Percentiles rank a stretch among this genome's conserved stretches.
Evolutionary conservation across 2,888 invertebrate genomes (phyloP).

Genomic region (Hyppa rectilinea): DNA sequence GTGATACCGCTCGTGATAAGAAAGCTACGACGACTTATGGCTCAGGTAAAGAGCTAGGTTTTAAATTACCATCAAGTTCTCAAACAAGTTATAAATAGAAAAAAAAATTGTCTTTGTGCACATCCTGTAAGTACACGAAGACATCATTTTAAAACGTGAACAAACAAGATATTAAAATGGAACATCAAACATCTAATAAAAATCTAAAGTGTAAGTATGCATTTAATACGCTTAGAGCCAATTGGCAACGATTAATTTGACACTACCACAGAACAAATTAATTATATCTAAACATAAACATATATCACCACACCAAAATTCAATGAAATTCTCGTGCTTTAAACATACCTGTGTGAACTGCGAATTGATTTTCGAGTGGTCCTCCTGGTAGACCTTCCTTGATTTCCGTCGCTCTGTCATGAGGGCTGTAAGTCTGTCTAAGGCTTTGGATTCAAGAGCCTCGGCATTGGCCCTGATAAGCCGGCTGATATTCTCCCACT

Average conservation of each 20-base stretch:
- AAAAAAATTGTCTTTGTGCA: too few species aligned
- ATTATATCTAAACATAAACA: background rate
- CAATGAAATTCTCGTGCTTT: background rate
- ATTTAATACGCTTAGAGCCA: background rate
- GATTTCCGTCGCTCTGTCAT: constrained; percentile 97
- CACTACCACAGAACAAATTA: background rate
- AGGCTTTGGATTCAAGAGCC: constrained; percentile 94
- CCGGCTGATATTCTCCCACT: constrained; percentile 96
- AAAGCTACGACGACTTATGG: constrained; percentile 52
- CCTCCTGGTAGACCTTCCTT: constrained; percentile 96
- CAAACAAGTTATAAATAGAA: constrained; percentile 1
- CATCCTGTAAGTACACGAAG: background rate
- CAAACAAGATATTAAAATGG: background rate
- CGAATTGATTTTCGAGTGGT: constrained; percentile 95
- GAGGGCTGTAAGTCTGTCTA: constrained; percentile 95
- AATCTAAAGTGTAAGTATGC: background rate
- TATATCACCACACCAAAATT: background rate
- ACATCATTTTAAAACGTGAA: background rate
- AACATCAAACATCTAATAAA: background rate
- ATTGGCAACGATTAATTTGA: background rate
- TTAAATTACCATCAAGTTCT: constrained; percentile 11
- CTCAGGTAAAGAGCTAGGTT: constrained; percentile 40
- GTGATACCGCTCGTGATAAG: constrained; percentile 76
- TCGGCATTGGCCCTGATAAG: constrained; percentile 96
- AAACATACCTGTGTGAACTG: constrained; percentile 93